Base-by-base conservation (phyloP, 2,113 vertebrate species). In the Panthera leo region DNA sequence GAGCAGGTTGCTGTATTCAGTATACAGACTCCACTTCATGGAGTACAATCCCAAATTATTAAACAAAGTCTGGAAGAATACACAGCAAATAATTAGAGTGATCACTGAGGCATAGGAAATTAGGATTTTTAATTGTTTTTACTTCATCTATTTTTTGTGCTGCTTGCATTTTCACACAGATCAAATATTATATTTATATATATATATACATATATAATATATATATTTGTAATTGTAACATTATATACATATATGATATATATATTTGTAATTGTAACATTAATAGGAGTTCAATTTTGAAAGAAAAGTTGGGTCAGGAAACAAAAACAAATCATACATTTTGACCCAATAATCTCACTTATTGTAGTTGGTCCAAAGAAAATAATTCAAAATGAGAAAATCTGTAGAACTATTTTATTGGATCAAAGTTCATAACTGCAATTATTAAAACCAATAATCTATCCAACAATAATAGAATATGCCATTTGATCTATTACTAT, bases 311-410 rank as follows among this genome's bases (percentile, higher is more conserved):
- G 21, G 7, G 42, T 91, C 48, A 83, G 21, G 76, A 87, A 83
- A 45, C 45, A 45, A 92, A 42, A 78, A 51, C 18, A 89, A 82
- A 63, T 70, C 25, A 68, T 51, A 53, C 13, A 76, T 68, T 51
- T 95, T 36, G n/a, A 76, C 34, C 2, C 23, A 75, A 51, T 86
- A 76, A 91, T 86, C 34, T 65, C 12, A 89, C 23, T 65, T 95
- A 42, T 39, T 84, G 51, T 79, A 87, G 58, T 48, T 87, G 51
- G 82, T 25, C 23, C 58, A 87, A 91, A 93, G 48, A 86, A 90
- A 75, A 75, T 8, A 80, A 93, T 93, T 93, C 55, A 82, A 83
- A 96, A 27, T 85, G 48, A 61, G 19, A 86, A 86, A 79, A 91
- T 71, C 48, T 61, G 39, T 4, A 45, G 9, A 87, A 42, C 5